These are phyloP conservation scores for Myotis findleyi DNA, from an alignment of 2,797 vertebrate species.

Conservation along the genomic window DNA sequence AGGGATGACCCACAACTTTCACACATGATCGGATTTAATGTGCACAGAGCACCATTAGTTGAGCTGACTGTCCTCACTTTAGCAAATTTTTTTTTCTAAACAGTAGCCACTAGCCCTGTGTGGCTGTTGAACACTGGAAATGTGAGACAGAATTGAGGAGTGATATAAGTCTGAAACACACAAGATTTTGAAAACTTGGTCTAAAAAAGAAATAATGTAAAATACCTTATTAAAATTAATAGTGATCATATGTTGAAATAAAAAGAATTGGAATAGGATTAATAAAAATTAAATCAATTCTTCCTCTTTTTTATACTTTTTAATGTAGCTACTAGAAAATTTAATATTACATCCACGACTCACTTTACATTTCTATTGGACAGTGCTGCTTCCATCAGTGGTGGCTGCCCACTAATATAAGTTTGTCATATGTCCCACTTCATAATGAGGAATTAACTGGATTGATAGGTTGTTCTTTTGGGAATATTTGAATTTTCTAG, in stretches of 20 bases:
- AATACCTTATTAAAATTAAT: not conserved
- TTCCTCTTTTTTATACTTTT: not conserved
- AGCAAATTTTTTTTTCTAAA: no score
- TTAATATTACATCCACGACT: not conserved
- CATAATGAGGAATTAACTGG: not conserved
- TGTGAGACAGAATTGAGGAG: not conserved
- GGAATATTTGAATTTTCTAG: not conserved
- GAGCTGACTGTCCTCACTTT: not conserved
- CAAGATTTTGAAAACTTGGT: not conserved
- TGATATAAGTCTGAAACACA: not conserved
- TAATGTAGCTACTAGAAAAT: not conserved
- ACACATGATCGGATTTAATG: not conserved
- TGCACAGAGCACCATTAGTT: not conserved
- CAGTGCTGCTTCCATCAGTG: not conserved
- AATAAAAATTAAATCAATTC: constrained; percentile 14
- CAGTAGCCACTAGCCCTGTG: not conserved
- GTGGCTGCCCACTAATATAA: not conserved
- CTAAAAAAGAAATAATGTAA: not conserved
- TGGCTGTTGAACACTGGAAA: not conserved
- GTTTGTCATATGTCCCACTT: not conserved
- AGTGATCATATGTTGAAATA: not conserved
- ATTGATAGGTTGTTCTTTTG: not conserved
- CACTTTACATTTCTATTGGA: not conserved
- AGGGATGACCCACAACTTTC: not conserved
- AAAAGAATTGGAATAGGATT: not conserved